phyloP scores from a whole-genome alignment of 37 sponge, comb jelly and placozoan genomes.

The Eunapius fragilis region DNA sequence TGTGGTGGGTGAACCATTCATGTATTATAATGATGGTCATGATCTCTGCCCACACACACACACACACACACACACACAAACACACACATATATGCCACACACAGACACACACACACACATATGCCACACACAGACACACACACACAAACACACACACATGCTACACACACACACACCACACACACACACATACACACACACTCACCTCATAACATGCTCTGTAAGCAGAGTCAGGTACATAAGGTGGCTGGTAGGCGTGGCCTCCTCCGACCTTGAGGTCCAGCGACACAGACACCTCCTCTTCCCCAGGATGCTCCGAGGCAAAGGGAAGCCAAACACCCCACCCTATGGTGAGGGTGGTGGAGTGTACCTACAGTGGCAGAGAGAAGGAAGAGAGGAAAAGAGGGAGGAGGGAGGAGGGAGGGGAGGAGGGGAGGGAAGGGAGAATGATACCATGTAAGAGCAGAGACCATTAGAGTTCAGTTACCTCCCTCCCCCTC shows the following conservation, averaged over 20 bases:
- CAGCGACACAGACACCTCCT: slow-evolving; percentile 7
- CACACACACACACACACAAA: background rate
- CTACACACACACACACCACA: slow-evolving; percentile 2
- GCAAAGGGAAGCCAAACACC: slow-evolving; percentile 41
- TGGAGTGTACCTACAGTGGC: background rate
- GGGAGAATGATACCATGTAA: background rate
- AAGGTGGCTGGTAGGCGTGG: slow-evolving; percentile 16
- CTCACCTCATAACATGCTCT: slow-evolving; percentile 46
- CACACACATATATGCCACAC: background rate
- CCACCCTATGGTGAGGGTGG: slow-evolving; percentile 45
- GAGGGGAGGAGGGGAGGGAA: background rate
- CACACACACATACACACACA: background rate
- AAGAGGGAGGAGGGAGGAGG: background rate
- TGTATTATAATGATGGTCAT: too few relatives aligned
- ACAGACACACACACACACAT: background rate
- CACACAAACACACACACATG: slow-evolving; percentile 2
- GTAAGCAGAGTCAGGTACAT: slow-evolving; percentile 48
- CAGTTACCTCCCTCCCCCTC: background rate
- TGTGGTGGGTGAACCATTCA: too few relatives aligned
- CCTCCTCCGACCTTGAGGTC: slow-evolving; percentile 49
- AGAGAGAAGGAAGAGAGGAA: background rate
- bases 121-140: background rate
- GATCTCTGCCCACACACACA: background rate
- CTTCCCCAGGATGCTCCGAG: background rate
- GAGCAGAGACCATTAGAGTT: too few relatives aligned